Percentiles rank a stretch among this genome's conserved stretches.
Evolutionary conservation across 2,888 invertebrate species (phyloP).

Genomic region (Agapetus fuscipes): DNA sequence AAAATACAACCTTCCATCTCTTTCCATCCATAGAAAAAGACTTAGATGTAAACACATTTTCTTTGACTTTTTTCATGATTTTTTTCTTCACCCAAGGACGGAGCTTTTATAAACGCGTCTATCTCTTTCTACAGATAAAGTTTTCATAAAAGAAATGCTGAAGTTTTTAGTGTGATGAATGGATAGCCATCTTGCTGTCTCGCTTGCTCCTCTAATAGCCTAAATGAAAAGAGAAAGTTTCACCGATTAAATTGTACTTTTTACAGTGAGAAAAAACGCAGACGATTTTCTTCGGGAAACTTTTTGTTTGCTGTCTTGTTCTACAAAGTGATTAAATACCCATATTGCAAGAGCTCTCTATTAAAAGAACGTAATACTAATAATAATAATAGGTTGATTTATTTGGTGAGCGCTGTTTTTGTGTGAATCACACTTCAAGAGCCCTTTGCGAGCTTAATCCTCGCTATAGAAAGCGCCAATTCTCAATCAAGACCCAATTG

Average conservation of each 20-base stretch:
- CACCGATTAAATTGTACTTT: not conserved
- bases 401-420: too few species aligned
- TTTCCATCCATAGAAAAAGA: too few species aligned
- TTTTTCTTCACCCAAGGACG: not conserved
- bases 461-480: too few species aligned
- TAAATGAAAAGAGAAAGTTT: constrained; percentile 4
- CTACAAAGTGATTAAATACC: not conserved
- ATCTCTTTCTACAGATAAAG: not conserved
- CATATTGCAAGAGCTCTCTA: too few species aligned
- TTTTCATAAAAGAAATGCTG: not conserved
- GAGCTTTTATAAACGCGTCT: not conserved
- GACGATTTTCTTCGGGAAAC: not conserved
- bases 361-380: too few species aligned
- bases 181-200: not conserved
- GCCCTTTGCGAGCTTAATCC: too few species aligned
- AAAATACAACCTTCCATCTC: not conserved
- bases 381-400: too few species aligned
- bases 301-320: not conserved
- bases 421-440: too few species aligned
- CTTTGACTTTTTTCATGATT: not conserved
- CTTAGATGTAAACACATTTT: too few species aligned
- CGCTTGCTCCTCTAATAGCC: not conserved
- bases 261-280: not conserved
- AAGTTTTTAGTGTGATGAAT: constrained; percentile 1
- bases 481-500: too few species aligned